phyloP scores from a whole-genome alignment of 2,888 invertebrate genomes.

The Mechanitis messenoides region DNA sequence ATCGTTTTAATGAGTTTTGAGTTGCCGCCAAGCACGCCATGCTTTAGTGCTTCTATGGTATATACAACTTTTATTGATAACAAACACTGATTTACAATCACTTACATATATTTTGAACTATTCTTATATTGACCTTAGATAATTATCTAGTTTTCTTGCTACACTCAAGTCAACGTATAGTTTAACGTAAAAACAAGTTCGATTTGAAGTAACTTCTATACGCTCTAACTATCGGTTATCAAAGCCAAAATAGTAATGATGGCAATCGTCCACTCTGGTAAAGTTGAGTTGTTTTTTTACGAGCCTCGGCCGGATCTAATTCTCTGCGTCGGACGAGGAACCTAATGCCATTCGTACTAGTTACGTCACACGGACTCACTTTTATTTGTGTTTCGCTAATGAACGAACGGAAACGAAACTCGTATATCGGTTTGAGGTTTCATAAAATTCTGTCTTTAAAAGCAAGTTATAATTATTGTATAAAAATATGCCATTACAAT shows the following conservation, averaged over 20 bases:
- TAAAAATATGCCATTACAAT: no score
- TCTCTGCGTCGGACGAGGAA: slow-evolving; percentile 9
- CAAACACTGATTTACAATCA: neutral
- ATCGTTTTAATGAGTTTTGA: slow-evolving; percentile 30
- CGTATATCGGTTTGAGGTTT: neutral
- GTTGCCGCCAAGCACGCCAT: slow-evolving; percentile 28
- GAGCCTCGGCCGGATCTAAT: slow-evolving; percentile 12
- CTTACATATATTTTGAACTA: neutral
- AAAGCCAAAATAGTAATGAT: neutral
- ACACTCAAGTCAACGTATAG: no score
- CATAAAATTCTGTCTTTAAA: no score
- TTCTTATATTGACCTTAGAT: neutral
- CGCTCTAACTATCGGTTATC: neutral
- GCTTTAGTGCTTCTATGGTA: slow-evolving; percentile 17
- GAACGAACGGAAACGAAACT: neutral
- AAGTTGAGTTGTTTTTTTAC: slow-evolving; percentile 14
- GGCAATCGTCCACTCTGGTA: neutral
- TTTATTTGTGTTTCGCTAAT: slow-evolving; percentile 6
- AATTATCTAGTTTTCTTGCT: no score
- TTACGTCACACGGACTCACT: slow-evolving; percentile 3
- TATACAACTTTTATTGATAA: slow-evolving; percentile 30
- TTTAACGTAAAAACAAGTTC: neutral
- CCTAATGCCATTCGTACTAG: slow-evolving; percentile 5
- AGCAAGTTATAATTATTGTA: no score
- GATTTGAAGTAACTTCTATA: no score